Percentiles rank a stretch among this genome's conserved stretches.
These are phyloP conservation scores for Potamarius usumacintae DNA, from an alignment of 2,113 vertebrate species.

Conservation along the genomic window DNA sequence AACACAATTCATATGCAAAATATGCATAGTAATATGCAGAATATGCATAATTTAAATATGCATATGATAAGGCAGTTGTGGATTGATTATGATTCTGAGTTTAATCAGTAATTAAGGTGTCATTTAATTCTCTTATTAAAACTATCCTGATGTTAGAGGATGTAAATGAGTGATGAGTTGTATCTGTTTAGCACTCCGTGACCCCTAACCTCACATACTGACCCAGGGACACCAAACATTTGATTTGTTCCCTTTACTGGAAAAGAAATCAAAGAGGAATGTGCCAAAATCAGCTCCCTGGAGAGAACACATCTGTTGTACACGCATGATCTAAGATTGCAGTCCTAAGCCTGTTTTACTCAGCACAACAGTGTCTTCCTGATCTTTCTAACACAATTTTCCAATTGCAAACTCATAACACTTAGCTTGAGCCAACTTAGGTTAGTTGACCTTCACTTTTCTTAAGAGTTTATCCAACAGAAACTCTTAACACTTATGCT, in stretches of 20 bases:
- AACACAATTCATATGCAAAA: neutral
- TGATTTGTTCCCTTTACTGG: neutral
- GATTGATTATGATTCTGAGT: neutral
- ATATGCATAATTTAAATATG: neutral
- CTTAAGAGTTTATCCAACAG: neutral
- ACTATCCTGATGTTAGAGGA: neutral
- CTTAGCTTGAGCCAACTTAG: neutral
- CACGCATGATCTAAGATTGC: neutral
- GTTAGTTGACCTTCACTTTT: neutral
- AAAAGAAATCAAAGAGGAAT: conserved; percentile 30
- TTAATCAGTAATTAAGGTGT: neutral
- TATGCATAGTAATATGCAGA: too few species aligned
- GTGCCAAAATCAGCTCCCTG: conserved; percentile 21
- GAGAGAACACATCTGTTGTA: conserved; percentile 20
- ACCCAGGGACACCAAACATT: conserved; percentile 13
- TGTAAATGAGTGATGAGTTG: conserved; percentile 1
- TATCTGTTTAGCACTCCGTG: conserved; percentile 7
- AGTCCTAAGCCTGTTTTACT: neutral
- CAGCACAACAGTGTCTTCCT: neutral
- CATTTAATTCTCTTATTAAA: neutral
- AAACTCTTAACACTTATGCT: neutral
- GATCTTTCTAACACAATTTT: neutral
- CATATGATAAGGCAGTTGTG: neutral
- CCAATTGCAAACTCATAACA: neutral
- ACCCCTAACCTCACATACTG: conserved; percentile 19